These are phyloP conservation scores for Frankliniella intonsa DNA, from an alignment of 2,888 invertebrate genomes.

Conservation along the genomic window DNA sequence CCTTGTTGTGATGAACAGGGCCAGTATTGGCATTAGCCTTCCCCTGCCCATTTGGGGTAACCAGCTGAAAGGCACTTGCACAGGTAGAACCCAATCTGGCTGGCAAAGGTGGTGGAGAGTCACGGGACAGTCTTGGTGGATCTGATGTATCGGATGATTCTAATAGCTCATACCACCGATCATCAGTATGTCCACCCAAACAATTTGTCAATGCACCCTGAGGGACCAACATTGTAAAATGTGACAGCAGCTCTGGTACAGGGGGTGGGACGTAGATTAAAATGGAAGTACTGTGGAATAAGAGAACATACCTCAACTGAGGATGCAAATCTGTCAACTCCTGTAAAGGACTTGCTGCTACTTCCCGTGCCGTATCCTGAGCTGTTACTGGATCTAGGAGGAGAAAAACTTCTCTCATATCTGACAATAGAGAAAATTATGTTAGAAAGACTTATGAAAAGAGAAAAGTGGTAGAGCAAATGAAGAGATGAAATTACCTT, in stretches of 20 bases:
- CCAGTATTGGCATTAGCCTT: neutral
- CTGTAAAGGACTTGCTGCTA: constrained; percentile 49
- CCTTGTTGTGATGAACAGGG: constrained; percentile 1
- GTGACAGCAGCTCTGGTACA: neutral
- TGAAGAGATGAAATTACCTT: constrained; percentile 43
- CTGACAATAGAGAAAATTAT: constrained; percentile 38
- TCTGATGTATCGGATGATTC: constrained; percentile 46
- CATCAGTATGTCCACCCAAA: constrained; percentile 59
- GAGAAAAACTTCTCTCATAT: constrained; percentile 69
- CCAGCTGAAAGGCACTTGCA: constrained; percentile 38
- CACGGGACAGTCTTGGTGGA: constrained; percentile 33
- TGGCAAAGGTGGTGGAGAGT: constrained; percentile 51
- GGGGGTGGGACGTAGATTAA: neutral
- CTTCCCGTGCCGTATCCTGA: constrained; percentile 78
- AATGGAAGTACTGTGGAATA: constrained; percentile 1
- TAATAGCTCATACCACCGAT: constrained; percentile 57
- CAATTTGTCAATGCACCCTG: constrained; percentile 59
- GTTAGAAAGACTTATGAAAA: neutral
- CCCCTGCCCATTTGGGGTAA: constrained; percentile 33
- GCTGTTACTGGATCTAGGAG: constrained; percentile 75
- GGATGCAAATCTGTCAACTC: constrained; percentile 45
- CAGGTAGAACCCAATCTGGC: constrained; percentile 43
- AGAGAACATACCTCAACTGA: constrained; percentile 46
- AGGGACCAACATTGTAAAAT: constrained; percentile 35
- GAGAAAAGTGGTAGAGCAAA: neutral